Conservation (phyloP, 2,888 invertebrate species). For the Esperia sulphurella region DNA sequence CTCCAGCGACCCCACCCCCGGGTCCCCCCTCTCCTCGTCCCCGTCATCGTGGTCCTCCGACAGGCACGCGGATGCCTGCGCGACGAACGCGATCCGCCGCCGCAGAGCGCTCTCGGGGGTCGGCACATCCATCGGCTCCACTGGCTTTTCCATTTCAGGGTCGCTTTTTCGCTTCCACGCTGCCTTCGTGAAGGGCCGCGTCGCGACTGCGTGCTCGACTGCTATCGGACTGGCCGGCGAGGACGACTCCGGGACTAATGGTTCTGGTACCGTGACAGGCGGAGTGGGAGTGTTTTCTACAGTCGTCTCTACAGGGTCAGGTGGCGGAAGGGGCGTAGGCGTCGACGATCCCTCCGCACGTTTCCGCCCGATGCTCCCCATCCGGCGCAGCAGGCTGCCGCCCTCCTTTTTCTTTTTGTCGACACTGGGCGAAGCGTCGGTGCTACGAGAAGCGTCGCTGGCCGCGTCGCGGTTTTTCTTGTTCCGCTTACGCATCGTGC, state of each 20-base stretch:
- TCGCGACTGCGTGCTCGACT: conserved; percentile 71
- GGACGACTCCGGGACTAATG: conserved; percentile 24
- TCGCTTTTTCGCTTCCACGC: conserved; percentile 69
- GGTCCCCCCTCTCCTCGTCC: conserved; percentile 55
- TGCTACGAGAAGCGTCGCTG: conserved; percentile 52
- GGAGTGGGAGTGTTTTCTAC: conserved; percentile 13
- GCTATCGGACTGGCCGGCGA: conserved; percentile 57
- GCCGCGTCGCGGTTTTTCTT: conserved; percentile 64
- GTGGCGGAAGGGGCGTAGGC: conserved; percentile 32
- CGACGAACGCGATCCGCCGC: conserved; percentile 75
- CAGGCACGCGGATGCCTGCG: conserved; percentile 70
- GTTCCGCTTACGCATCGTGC: conserved; percentile 74
- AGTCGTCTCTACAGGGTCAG: conserved; percentile 16
- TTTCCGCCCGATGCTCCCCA: conserved; percentile 65
- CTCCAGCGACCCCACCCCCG: conserved; percentile 72
- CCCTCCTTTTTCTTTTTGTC: conserved; percentile 62
- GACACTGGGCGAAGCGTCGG: conserved; percentile 57
- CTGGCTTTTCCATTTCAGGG: conserved; percentile 60
- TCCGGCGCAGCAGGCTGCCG: conserved; percentile 52
- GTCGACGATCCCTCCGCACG: conserved; percentile 44
- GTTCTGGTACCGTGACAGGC: conserved; percentile 9
- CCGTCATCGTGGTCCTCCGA: conserved; percentile 74
- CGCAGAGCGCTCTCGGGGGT: conserved; percentile 66
- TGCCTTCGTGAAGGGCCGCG: conserved; percentile 74
- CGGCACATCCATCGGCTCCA: conserved; percentile 62